Conservation (phyloP, 2,113 vertebrate genomes). For the Sphaerodactylus townsendi region DNA sequence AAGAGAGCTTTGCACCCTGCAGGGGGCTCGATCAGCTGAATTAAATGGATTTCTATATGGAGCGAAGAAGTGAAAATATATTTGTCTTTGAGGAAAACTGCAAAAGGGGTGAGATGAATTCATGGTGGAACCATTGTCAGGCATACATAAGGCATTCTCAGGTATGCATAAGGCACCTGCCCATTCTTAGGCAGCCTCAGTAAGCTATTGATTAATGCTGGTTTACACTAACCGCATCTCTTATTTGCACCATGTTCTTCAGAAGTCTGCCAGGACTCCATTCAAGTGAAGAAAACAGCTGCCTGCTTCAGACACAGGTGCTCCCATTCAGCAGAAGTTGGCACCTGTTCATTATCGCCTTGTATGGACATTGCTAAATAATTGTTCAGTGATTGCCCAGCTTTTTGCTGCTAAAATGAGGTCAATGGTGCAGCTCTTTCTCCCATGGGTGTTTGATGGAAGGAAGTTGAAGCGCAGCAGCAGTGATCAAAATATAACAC, state of each 20-base stretch:
- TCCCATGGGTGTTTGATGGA: not conserved
- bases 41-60: not conserved
- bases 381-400: constrained; percentile 8
- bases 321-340: not conserved
- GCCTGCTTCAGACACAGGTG: constrained; percentile 20
- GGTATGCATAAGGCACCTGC: constrained; percentile 21
- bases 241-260: constrained; percentile 50
- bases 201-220: constrained; percentile 57
- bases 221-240: constrained; percentile 48
- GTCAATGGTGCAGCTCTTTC: constrained; percentile 13
- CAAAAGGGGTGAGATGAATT: not conserved
- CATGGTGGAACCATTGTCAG: not conserved
- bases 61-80: not conserved
- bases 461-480: constrained; percentile 18
- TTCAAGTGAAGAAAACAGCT: constrained; percentile 24
- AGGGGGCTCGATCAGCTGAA: not conserved
- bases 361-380: not conserved
- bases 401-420: constrained; percentile 41
- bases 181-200: constrained; percentile 39
- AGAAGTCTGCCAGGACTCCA: constrained; percentile 35
- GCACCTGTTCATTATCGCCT: not conserved
- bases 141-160: constrained; percentile 11
- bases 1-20: constrained; percentile 17
- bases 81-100: not conserved
- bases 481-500: not conserved